These are phyloP conservation scores for Morphnarchus princeps DNA, from an alignment of 2,113 vertebrate genomes.

Conservation along the genomic window DNA sequence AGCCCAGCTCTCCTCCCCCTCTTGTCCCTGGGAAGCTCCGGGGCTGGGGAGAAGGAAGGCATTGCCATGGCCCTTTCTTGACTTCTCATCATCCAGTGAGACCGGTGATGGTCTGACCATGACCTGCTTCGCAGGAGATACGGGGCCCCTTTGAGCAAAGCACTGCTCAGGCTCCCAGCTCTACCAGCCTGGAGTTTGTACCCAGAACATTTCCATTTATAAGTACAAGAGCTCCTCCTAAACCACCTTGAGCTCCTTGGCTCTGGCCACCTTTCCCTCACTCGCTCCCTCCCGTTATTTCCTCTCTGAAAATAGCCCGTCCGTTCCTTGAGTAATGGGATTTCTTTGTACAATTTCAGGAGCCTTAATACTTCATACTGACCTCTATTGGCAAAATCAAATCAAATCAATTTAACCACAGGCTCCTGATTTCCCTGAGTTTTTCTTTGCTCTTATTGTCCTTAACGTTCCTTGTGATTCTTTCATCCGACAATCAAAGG, in stretches of 20 bases:
- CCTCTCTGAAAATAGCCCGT: background rate
- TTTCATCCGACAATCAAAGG: slow-evolving; percentile 12
- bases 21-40: background rate
- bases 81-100: background rate
- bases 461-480: background rate
- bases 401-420: background rate
- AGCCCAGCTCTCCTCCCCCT: background rate
- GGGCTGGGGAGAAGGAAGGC: background rate
- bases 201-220: background rate
- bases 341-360: background rate
- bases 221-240: background rate
- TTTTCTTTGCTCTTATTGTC: background rate
- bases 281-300: background rate
- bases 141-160: background rate
- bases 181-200: background rate
- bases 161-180: background rate
- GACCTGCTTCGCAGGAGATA: background rate
- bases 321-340: background rate
- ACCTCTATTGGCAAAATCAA: background rate
- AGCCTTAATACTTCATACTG: background rate
- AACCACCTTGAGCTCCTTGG: background rate
- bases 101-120: background rate
- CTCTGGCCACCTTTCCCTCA: background rate
- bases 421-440: background rate
- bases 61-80: background rate